Evolutionary conservation across 2,797 vertebrate genomes (phyloP).

Genomic region (Heliangelus exortis): DNA sequence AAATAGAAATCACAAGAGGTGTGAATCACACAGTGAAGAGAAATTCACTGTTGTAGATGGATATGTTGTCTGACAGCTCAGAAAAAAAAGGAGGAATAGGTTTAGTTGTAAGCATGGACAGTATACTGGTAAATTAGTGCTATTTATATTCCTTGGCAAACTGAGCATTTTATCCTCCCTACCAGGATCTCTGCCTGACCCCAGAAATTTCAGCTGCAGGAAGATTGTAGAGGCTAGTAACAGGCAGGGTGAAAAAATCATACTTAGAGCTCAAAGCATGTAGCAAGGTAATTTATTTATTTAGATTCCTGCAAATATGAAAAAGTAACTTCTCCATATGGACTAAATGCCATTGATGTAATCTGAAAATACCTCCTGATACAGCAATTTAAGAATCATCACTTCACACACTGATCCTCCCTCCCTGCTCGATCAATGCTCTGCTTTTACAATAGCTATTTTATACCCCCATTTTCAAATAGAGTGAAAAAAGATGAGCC

Average conservation of each 20-base stretch:
- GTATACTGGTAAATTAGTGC: constrained; percentile 7
- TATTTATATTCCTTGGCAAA: constrained; percentile 37
- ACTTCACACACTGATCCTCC: not conserved
- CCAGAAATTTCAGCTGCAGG: constrained; percentile 6
- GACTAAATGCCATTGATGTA: not conserved
- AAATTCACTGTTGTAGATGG: not conserved
- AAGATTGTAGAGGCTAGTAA: not conserved
- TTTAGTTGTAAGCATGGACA: not conserved
- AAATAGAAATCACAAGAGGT: not conserved
- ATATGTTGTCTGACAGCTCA: constrained; percentile 4
- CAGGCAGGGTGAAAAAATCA: not conserved
- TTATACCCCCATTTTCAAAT: constrained; percentile 32
- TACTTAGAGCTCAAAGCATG: not conserved
- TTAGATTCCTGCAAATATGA: constrained; percentile 1
- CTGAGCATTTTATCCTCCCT: not conserved
- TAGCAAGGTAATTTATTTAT: constrained; percentile 41
- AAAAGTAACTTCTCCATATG: constrained; percentile 10
- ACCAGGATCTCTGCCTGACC: constrained; percentile 14
- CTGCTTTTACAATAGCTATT: constrained; percentile 33
- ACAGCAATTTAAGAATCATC: constrained; percentile 1
- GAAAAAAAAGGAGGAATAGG: not conserved
- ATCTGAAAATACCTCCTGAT: constrained; percentile 25
- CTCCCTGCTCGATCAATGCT: constrained; percentile 16
- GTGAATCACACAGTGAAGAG: not conserved
- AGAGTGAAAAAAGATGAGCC: constrained; percentile 56